These are phyloP conservation scores for Petrocephalus schoutedeni DNA, from an alignment of 2,797 vertebrate species.

Conservation along the genomic window DNA sequence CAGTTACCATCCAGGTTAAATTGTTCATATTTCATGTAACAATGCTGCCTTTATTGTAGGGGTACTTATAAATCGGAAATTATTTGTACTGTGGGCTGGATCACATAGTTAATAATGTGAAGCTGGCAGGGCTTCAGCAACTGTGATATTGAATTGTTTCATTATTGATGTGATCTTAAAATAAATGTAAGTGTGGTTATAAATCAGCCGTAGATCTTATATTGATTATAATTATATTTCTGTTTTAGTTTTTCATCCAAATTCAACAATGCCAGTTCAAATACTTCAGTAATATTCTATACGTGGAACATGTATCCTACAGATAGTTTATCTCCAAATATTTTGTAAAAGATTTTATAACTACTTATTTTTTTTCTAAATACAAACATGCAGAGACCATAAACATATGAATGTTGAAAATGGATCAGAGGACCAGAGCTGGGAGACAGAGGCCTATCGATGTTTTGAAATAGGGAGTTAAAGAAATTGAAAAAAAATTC, in stretches of 20 bases:
- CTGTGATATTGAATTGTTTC: not conserved
- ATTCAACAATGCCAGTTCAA: not conserved
- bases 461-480: not conserved
- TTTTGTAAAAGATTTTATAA: not conserved
- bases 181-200: not conserved
- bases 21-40: conserved; percentile 49
- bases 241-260: not conserved
- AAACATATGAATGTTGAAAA: not conserved
- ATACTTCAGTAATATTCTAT: not conserved
- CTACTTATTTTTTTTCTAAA: not conserved
- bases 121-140: not conserved
- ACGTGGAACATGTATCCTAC: not conserved
- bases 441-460: not conserved
- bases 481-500: not conserved
- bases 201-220: not conserved
- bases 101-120: conserved; percentile 15
- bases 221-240: conserved; percentile 8
- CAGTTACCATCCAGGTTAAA: conserved; percentile 27
- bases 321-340: not conserved
- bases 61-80: conserved; percentile 13
- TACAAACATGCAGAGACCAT: not conserved
- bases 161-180: not conserved
- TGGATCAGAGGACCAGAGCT: not conserved
- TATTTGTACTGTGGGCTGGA: conserved; percentile 13
- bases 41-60: conserved; percentile 50